phyloP scores from a whole-genome alignment of 2,888 invertebrate species.

The Trichogramma dendrolimi region DNA sequence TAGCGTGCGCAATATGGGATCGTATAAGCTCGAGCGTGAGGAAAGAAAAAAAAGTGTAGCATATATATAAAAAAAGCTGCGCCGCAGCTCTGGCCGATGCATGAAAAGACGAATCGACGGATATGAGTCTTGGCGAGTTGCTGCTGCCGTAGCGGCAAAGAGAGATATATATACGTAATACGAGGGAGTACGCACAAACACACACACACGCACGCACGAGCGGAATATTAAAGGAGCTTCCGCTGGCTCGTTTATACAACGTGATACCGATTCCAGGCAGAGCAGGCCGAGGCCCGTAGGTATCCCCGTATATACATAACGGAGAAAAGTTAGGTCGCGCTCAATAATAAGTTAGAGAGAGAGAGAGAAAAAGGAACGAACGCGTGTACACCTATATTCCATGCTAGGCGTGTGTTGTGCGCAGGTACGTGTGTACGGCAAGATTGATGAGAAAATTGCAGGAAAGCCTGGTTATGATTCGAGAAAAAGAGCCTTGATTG shows the following conservation, averaged over 20 bases:
- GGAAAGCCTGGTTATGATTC: too few relatives aligned
- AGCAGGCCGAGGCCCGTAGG: not conserved
- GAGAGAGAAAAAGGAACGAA: slow-evolving; percentile 5
- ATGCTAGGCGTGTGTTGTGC: too few relatives aligned
- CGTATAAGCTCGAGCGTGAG: too few relatives aligned
- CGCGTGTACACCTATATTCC: too few relatives aligned
- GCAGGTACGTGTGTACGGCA: too few relatives aligned
- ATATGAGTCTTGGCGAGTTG: too few relatives aligned
- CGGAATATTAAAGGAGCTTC: slow-evolving; percentile 17
- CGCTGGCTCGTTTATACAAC: slow-evolving; percentile 3
- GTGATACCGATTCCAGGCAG: not conserved
- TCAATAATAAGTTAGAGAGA: slow-evolving; percentile 6
- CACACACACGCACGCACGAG: not conserved
- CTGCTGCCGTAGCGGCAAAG: not conserved
- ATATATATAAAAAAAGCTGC: too few relatives aligned
- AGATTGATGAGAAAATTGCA: too few relatives aligned
- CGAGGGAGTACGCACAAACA: slow-evolving; percentile 13
- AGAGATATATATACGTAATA: slow-evolving; percentile 8
- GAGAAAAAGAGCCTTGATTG: too few relatives aligned
- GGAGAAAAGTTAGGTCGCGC: slow-evolving; percentile 6
- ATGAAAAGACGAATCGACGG: not conserved
- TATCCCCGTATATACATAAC: too few relatives aligned
- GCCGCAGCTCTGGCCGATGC: too few relatives aligned
- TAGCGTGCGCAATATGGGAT: not conserved
- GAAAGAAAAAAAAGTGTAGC: too few relatives aligned